phyloP scores from a whole-genome alignment of 2,113 vertebrate genomes.

The Daboia siamensis region DNA sequence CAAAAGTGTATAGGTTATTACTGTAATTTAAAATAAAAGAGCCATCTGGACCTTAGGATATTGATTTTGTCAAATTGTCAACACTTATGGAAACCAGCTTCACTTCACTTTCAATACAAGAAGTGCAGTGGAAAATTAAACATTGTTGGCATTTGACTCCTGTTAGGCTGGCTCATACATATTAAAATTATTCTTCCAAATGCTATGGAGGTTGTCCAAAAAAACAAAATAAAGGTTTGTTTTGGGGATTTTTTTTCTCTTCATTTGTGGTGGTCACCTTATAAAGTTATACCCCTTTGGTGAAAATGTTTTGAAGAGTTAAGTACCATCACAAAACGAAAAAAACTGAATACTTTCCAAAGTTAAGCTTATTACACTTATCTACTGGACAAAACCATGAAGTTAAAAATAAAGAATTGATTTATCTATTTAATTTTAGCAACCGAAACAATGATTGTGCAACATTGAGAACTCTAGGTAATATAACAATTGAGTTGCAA shows the following conservation, averaged over 20 bases:
- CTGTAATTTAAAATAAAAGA: not conserved
- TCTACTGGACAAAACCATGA: not conserved
- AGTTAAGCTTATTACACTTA: not conserved
- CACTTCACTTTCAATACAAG: not conserved
- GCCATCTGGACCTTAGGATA: not conserved
- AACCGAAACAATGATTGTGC: not conserved
- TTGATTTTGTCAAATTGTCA: not conserved
- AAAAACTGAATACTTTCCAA: not conserved
- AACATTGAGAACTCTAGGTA: not conserved
- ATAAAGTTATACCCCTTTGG: not conserved
- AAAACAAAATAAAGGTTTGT: no score
- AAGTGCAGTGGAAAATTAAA: not conserved
- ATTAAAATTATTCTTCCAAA: not conserved
- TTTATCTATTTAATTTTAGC: not conserved
- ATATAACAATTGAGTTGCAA: not conserved
- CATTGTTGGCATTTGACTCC: not conserved
- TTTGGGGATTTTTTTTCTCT: not conserved
- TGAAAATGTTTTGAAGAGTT: not conserved
- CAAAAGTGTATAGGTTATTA: not conserved
- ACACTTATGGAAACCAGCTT: not conserved
- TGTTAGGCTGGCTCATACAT: not conserved
- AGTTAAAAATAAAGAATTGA: not conserved
- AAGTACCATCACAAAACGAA: not conserved
- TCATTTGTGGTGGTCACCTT: not conserved
- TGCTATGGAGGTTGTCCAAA: not conserved